Base-by-base conservation (phyloP, 35 echinoderm and acorn worm species). In the Lytechinus pictus region DNA sequence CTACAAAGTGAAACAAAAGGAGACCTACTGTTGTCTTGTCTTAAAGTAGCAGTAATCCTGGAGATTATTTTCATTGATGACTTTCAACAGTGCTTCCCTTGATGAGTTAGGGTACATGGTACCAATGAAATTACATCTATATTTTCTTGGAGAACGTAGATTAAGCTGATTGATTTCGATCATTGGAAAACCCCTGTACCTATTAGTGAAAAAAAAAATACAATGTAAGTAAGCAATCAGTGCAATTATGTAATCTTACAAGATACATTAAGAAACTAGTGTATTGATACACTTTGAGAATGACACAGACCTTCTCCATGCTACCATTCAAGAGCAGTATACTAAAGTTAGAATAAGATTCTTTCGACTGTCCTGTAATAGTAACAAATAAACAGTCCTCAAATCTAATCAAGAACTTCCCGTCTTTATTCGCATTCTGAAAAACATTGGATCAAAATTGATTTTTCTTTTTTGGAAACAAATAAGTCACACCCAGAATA, bases 111-210 rank as follows among this genome's bases (percentile, higher is more conserved):
- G 91, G 86, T 99, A 99, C 10, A 97, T 54, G 27, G 98, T 98
- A 27, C 96, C 98, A 86, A 99, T 44, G 86, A 99, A 99, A 91
- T 99, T 99, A 87, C 98, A 99, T 27, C 96, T 14, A 87, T 98
- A 98, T 6, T 24, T 96, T 94, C 98, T 97, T 14, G 96, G 94
- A 52, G 94, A 86, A 55, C 56, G 55, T 10, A 96, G 28, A 10
- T 94, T 55, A 11, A 97, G 56, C 60, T 72, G 87, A 44, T 54
- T 89, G 24, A 54, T 91, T 6, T 97, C 87, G n/a, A 98, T 95
- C 24, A 97, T 54, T 29, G 96, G 97, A 91, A 99, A 99, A 12
- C 98, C 98, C 54, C 98, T 95, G 71, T 99, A 99, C 57, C 98
- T 99, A 86, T 9, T 55, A 44, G 16, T 44, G 53, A 58, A 90